Evolutionary conservation across 2,113 vertebrate genomes (phyloP).

Genomic region (Rhinichthys klamathensis): DNA sequence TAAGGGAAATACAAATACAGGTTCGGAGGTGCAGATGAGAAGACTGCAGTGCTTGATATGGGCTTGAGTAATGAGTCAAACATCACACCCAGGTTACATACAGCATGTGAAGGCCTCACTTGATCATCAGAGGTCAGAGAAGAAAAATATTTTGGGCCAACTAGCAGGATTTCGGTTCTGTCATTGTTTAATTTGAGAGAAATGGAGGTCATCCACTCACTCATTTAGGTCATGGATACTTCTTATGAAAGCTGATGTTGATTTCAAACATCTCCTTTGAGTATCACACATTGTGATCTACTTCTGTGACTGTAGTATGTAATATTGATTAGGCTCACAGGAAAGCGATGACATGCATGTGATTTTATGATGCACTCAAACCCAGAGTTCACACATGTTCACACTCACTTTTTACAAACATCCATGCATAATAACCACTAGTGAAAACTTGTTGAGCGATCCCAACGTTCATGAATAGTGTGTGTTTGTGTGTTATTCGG

Average conservation of each 20-base stretch:
- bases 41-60: background rate
- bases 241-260: background rate
- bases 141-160: background rate
- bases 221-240: background rate
- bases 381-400: background rate
- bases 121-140: background rate
- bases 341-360: background rate
- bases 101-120: background rate
- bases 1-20: background rate
- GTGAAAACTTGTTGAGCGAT: constrained; percentile 28
- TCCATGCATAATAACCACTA: background rate
- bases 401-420: constrained; percentile 8
- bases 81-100: background rate
- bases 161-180: background rate
- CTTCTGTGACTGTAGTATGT: background rate
- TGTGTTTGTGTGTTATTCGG: constrained; percentile 8
- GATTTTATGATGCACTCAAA: background rate
- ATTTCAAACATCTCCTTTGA: too few species aligned
- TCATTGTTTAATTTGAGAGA: background rate
- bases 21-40: background rate
- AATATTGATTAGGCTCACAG: background rate
- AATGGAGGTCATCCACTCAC: background rate
- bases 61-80: background rate
- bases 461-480: background rate
- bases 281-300: background rate